Evolutionary conservation across 1,140 invertebrate species (phyloP), one percentile per base, ranked within the genome.

Genomic region (Tetragnatha versicolor): DNA sequence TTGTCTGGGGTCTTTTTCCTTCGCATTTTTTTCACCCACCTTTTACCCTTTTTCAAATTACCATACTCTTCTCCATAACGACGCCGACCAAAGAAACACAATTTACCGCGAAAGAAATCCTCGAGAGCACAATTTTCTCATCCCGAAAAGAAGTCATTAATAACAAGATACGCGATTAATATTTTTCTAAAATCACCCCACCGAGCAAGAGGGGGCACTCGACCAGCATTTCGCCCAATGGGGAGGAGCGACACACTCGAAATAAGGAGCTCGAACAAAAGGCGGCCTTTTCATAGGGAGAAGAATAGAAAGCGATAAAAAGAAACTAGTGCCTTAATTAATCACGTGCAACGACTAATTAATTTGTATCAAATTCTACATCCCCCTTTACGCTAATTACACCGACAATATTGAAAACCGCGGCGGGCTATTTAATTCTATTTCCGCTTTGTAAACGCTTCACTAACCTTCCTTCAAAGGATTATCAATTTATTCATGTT

Each of bases 301-400:
- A 60, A 29, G 20, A 73, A 60, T 60, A 37, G 17, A 31, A 33
- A 60, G 17, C 17, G 49, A 68, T 20, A 12, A 22, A 29, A 73
- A 76, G 51, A 76, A 51, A n/a, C n/a, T 27, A 25, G 14, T 3
- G 22, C 68, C 47, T 58, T 66, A 77, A 77, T 77, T 77, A 77
- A 77, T 77, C 47, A 77, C 45, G 51, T 68, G 60, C 61, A 58
- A 65, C 75, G 53, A 25, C 75, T 68, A 77, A 77, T 77, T 77
- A 77, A 77, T 77, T 66, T 77, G 61, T 77, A 77, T 68, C 75
- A 77, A 65, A 77, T 55, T 31, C 39, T 58, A 63, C 39, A 49
- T 22, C 14, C 29, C 29, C 22, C 14, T 31, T n/a, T n/a, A 2
- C 27, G 39, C 37, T 75, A 75, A 75, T 75, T 75, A 75, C 60